Base-by-base conservation (phyloP, 1,140 invertebrate species). In the Laupala kohalensis region DNA sequence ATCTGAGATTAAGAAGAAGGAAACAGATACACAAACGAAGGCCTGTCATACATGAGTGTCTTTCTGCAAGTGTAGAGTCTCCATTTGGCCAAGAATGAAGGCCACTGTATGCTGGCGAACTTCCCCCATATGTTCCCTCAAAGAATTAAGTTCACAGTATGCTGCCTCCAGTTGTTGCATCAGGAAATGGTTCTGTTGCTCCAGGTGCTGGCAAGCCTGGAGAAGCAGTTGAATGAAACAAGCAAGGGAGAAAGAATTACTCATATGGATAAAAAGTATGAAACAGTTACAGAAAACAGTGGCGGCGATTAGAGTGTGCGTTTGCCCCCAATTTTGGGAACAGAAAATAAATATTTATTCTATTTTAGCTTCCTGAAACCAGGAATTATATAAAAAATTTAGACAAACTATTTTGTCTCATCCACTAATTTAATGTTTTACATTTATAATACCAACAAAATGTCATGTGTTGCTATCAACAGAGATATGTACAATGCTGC, bases 1-100 rank as follows among this genome's bases (percentile, higher is more conserved):
- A n/a, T n/a, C n/a, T n/a, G n/a, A n/a, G 4, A 53, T 2, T 2
- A 53, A 53, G 19, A 53, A 1, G 19, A 53, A 53, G 1, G 19
- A 53, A 53, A 19, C 19, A 13, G 9, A 53, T 53, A 53, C 37
- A 53, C 37, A 53, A 53, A 53, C 37, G 37, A 53, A 53, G 37
- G 37, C 37, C 37, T 68, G 71, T 72, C 71, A 72, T 23, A 72
- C 65, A 64, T 72, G 71, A 64, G 71, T 72, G 53, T 72, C 71
- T 53, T 72, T 72, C 23, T 72, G 71, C 25, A 72, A 67, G 26
- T 72, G 71, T 9, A 72, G 30, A 26, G 71, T 72, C 28, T 72
- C 71, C 71, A 72, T 72, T 64, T 72, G 71, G 25, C 71, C 26
- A 27, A 72, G 63, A 37, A 72, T 72, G 28, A 72, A 72, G 25